Conservation (phyloP, 1,140 invertebrate species). For the Potamilus streckersoni region DNA sequence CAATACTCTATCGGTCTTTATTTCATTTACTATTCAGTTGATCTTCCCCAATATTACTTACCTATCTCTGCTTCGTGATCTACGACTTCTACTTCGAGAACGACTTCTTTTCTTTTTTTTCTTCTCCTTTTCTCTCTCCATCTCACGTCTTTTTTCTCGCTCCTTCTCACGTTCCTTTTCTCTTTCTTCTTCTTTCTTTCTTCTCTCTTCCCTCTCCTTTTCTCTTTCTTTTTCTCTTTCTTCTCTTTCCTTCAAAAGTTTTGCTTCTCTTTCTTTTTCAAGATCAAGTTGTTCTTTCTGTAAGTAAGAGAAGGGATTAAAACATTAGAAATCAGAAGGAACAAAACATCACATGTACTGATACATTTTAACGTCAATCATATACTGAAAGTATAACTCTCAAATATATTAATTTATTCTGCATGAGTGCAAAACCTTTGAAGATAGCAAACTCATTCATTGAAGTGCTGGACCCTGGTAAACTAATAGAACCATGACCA, state of each 20-base stretch:
- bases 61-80: slow-evolving; percentile 46
- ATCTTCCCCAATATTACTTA: not conserved
- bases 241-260: slow-evolving; percentile 54
- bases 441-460: too few relatives aligned
- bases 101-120: slow-evolving; percentile 19
- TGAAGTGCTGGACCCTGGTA: too few relatives aligned
- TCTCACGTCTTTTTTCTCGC: slow-evolving; percentile 31
- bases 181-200: slow-evolving; percentile 34
- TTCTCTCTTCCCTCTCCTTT: slow-evolving; percentile 67
- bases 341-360: too few relatives aligned
- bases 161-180: slow-evolving; percentile 42
- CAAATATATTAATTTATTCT: too few relatives aligned
- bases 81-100: slow-evolving; percentile 36
- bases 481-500: too few relatives aligned
- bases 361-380: too few relatives aligned
- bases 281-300: slow-evolving; percentile 31
- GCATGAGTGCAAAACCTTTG: too few relatives aligned
- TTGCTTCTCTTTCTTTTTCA: slow-evolving; percentile 57
- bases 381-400: too few relatives aligned
- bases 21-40: not conserved
- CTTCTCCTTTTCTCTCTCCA: slow-evolving; percentile 37
- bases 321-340: too few relatives aligned
- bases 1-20: not conserved
- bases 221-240: slow-evolving; percentile 59
- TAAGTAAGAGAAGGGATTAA: slow-evolving; percentile 3